Evolutionary conservation across 2,888 invertebrate species (phyloP), one percentile per base, ranked within the genome.

Genomic region (Rotaria magnacalcarata): DNA sequence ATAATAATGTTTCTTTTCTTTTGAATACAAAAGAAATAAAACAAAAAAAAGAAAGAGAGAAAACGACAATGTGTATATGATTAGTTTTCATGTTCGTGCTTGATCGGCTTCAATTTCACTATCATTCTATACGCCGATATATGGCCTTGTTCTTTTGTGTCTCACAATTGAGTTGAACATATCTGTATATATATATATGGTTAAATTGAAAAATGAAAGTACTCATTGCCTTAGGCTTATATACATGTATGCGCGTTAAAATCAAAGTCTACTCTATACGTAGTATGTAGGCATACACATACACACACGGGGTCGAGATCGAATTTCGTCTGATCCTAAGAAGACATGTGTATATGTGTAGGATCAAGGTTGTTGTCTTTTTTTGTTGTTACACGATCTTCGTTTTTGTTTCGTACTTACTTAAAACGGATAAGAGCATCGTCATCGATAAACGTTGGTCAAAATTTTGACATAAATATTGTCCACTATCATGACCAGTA

Each of bases 401-500:
- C 24, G 0, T 24, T 56, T 34, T 24, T 24, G 7, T 34, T 67
- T 34, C n/a, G 5, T 43, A 80, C 80, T 47, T 80, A 80, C 80
- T 80, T 80, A 80, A n/a, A 80, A 80, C 80, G 4, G 80, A 47
- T 80, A 80, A 80, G 47, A 47, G 3, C 47, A 80, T 47, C 3
- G 14, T 47, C 47, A 80, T 80, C 10, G 80, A 80, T 80, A 80
- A 80, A n/a, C 10, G 47, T 80, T 80, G 80, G 47, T 80, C 80
- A 47, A 80, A 80, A 47, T 80, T 80, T 80, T 80, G 80, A 80
- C 80, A 80, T 80, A 80, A 47, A 47, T 80, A 80, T 80, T n/a
- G 24, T 43, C 80, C 80, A 80, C 80, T 80, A 80, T 80, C 80
- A n/a, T 80, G 41, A 19, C 47, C 80, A 80, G n/a, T n/a, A 80